Conservation (phyloP, 2,888 invertebrate genomes). For the Cyrtodaria siliqua region DNA sequence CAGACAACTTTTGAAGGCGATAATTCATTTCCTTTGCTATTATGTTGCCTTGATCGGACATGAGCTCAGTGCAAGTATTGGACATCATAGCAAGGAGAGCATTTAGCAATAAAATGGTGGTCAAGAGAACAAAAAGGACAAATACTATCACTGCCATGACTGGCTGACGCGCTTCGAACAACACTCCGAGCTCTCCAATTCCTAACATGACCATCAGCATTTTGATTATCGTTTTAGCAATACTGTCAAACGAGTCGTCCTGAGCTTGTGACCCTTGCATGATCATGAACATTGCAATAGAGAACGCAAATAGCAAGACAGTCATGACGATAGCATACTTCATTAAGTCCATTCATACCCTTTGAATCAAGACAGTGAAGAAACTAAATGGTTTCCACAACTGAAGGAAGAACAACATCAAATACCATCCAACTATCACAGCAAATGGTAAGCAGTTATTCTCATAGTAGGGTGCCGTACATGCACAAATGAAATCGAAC, state of each 20-base stretch:
- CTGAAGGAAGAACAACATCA: constrained; percentile 1
- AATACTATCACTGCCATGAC: background rate
- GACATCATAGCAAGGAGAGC: constrained; percentile 41
- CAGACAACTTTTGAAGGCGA: too few species aligned
- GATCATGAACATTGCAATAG: constrained; percentile 1
- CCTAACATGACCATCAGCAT: constrained; percentile 8
- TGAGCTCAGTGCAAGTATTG: constrained; percentile 18
- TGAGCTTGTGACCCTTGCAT: background rate
- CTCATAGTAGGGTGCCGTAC: background rate
- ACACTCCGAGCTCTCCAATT: background rate
- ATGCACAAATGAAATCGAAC: background rate
- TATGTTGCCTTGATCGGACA: background rate
- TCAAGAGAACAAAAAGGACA: constrained; percentile 10
- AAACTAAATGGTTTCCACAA: background rate
- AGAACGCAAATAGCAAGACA: constrained; percentile 1
- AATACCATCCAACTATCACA: constrained; percentile 1
- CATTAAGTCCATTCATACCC: background rate
- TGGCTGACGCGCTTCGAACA: constrained; percentile 2
- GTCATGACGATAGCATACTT: background rate
- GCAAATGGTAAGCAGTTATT: background rate
- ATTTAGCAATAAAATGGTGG: constrained; percentile 10
- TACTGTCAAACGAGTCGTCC: background rate
- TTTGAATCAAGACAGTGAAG: constrained; percentile 7
- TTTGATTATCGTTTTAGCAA: constrained; percentile 1
- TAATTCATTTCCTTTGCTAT: too few species aligned